Evolutionary conservation across 2,888 invertebrate genomes (phyloP).

Genomic region (Sphecodes monilicornis): DNA sequence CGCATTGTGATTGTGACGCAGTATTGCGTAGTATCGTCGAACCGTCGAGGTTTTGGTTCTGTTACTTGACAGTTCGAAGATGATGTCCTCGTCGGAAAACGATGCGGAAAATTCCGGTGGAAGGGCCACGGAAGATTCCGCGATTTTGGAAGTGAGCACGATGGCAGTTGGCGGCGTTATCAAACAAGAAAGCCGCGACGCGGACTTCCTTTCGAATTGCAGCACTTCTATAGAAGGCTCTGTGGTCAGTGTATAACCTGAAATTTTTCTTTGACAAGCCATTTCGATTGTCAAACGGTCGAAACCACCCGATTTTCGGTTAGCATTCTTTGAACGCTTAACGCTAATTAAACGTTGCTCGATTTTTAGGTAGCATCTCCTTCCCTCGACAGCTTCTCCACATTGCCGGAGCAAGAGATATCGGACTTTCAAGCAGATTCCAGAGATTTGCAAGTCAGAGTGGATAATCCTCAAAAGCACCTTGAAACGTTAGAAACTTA

Average conservation of each 20-base stretch:
- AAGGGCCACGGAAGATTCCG: slow-evolving; percentile 73
- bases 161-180: slow-evolving; percentile 75
- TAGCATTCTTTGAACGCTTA: background rate
- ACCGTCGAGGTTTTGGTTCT: slow-evolving; percentile 40
- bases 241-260: slow-evolving; percentile 77
- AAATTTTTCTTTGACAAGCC: slow-evolving; percentile 36
- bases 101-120: slow-evolving; percentile 75
- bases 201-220: slow-evolving; percentile 81
- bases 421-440: slow-evolving; percentile 86
- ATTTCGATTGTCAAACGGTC: background rate
- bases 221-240: slow-evolving; percentile 83
- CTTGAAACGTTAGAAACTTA: slow-evolving; percentile 90
- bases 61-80: slow-evolving; percentile 58
- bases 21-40: too few species aligned
- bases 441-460: slow-evolving; percentile 88
- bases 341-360: background rate
- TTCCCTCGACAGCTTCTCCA: slow-evolving; percentile 87
- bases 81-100: slow-evolving; percentile 79
- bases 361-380: slow-evolving; percentile 86
- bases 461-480: slow-evolving; percentile 91
- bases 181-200: slow-evolving; percentile 78
- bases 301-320: background rate
- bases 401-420: slow-evolving; percentile 86
- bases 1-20: slow-evolving; percentile 42
- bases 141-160: slow-evolving; percentile 81